Base-by-base conservation (phyloP, 2,113 vertebrate genomes). In the Ophiodon elongatus region DNA sequence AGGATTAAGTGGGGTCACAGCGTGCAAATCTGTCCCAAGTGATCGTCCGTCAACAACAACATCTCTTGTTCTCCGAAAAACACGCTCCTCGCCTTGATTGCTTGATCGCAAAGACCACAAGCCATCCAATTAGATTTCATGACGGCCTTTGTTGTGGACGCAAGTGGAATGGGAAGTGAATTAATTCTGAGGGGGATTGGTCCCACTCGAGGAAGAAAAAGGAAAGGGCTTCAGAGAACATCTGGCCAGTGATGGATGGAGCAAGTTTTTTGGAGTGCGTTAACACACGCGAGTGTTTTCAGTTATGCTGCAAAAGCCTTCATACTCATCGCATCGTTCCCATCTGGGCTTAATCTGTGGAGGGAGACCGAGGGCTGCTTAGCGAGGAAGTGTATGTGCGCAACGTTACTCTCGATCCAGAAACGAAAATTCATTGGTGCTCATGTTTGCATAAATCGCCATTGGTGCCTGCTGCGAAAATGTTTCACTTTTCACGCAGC, bases 271-370 rank as follows among this genome's bases (percentile, higher is more conserved):
- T 94, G 89, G 93, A 92, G 89, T 57, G 80, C 54, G 77, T 91
- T 94, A 93, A 93, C 91, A 93, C 91, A 91, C 73, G 66, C 45
- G 82, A 89, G 75, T 94, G 92, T 92, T 95, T 95, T 92, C 73
- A 87, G 91, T 93, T 93, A 91, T 56, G 59, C 88, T 88, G 92
- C 76, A 79, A 90, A 90, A 89, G 82, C 89, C 76, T 73, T 90
- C 84, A 91, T 90, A 91, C 90, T 94, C 90, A 88, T 92, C 92
- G 92, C 90, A 94, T 91, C 90, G 92, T 91, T 90, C 82, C 85
- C 94, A 95, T 94, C 92, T 94, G 93, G 93, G 76, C 84, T 83
- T 89, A 85, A 94, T 93, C 83, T 91, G 85, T n/a, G 66, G 85
- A 88, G 69, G 73, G 83, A 85, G 85, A 86, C 73, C 57, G 71